Conservation (phyloP, 2,113 vertebrate genomes). For the Tetraodon nigroviridis region DNA sequence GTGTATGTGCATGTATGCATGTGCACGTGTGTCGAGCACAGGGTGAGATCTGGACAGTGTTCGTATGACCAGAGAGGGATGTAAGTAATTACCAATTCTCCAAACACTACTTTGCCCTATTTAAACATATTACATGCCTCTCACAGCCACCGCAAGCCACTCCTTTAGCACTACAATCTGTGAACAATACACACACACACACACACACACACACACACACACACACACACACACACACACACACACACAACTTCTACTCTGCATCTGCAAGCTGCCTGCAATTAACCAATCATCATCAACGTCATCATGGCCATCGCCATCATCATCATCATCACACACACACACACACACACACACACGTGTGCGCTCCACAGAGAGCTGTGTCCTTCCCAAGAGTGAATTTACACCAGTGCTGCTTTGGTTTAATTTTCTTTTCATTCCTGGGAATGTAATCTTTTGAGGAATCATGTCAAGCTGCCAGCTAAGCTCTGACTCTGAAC, state of each 20-base stretch:
- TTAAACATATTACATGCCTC: conserved; percentile 78
- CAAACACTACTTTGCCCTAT: conserved; percentile 77
- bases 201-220: conserved; percentile 13
- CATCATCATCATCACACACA: conserved; percentile 28
- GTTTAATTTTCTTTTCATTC: conserved; percentile 46
- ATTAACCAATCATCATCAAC: conserved; percentile 75
- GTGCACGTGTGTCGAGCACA: conserved; percentile 30
- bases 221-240: conserved; percentile 10
- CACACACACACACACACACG: conserved; percentile 25
- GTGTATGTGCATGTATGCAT: conserved; percentile 13
- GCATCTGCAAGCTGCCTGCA: conserved; percentile 67
- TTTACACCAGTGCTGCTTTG: conserved; percentile 66
- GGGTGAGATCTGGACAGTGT: conserved; percentile 76
- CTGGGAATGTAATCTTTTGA: conserved; percentile 37
- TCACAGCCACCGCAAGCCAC: conserved; percentile 52
- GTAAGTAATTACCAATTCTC: conserved; percentile 82
- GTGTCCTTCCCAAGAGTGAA: conserved; percentile 46
- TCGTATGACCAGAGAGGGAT: conserved; percentile 74
- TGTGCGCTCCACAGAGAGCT: conserved; percentile 30
- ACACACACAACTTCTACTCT: conserved; percentile 21
- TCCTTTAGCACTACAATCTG: conserved; percentile 56
- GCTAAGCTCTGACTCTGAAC: conserved; percentile 3
- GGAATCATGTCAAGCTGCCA: conserved; percentile 23
- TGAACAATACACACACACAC: conserved; percentile 51
- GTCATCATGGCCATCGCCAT: conserved; percentile 64